phyloP scores from a whole-genome alignment of 2,113 vertebrate genomes.

The Laticauda colubrina region DNA sequence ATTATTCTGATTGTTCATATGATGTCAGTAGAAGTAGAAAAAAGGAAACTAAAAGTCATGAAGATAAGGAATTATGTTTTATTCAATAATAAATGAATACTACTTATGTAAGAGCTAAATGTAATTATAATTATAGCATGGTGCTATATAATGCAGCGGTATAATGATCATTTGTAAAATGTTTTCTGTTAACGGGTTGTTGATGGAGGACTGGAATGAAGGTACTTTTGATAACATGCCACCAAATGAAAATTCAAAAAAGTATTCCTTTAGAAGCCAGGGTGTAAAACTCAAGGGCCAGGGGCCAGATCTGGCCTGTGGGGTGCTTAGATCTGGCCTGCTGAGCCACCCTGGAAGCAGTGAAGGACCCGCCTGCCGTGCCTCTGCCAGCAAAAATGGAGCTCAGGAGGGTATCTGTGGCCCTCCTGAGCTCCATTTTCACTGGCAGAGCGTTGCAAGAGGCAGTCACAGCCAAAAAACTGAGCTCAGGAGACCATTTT shows the following conservation, averaged over 20 bases:
- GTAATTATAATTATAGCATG: constrained; percentile 2
- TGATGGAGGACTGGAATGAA: too few species aligned
- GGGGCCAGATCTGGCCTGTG: too few species aligned
- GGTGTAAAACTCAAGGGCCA: too few species aligned
- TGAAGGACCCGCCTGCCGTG: too few species aligned
- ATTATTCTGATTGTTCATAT: not conserved
- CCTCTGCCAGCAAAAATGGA: too few species aligned
- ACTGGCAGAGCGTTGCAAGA: too few species aligned
- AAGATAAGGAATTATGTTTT: not conserved
- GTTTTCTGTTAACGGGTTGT: not conserved
- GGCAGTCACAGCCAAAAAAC: too few species aligned
- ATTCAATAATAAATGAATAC: not conserved
- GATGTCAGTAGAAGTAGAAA: not conserved
- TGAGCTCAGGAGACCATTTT: too few species aligned
- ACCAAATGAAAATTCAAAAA: not conserved
- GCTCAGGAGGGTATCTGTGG: too few species aligned
- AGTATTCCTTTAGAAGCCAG: not conserved
- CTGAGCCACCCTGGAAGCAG: too few species aligned
- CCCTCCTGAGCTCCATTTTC: too few species aligned
- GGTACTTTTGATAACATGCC: not conserved
- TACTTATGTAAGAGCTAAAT: not conserved
- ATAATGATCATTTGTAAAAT: not conserved
- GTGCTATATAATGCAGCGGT: not conserved
- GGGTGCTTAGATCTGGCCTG: too few species aligned
- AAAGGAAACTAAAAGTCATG: not conserved